A percentile compares a stretch with the other conserved stretches of the same genome.
phyloP scores from a whole-genome alignment of 92 coral and sea anemone genomes.

The Siderastrea radians region DNA sequence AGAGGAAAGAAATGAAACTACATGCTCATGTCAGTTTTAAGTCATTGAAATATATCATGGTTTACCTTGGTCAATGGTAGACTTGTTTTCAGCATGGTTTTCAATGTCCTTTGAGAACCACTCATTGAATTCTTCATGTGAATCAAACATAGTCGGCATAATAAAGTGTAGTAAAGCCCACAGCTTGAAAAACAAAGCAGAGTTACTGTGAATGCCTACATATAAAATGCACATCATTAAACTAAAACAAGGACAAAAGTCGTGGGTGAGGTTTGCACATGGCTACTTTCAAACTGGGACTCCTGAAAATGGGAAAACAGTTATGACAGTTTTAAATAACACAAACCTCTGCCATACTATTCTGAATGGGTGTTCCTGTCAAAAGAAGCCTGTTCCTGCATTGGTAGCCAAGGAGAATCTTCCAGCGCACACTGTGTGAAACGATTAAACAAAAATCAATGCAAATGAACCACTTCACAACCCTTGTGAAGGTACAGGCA shows the following conservation, averaged over 20 bases:
- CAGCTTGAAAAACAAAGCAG: conserved; percentile 48
- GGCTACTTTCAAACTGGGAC: too few species aligned
- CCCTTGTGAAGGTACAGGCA: too few species aligned
- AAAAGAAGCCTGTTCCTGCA: conserved; percentile 95
- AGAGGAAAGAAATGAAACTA: not conserved
- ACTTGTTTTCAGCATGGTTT: conserved; percentile 96
- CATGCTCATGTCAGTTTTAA: not conserved
- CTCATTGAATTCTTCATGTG: conserved; percentile 97
- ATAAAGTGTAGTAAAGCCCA: conserved; percentile 99
- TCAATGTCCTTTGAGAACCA: conserved; percentile 99
- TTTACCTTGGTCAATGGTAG: conserved; percentile 96
- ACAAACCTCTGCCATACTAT: conserved; percentile 99
- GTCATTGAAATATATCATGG: not conserved
- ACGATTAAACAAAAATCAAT: not conserved
- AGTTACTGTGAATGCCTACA: too few species aligned
- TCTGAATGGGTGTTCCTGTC: conserved; percentile 98
- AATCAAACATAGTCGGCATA: conserved; percentile 98
- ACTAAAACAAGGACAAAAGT: too few species aligned
- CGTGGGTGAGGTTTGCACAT: too few species aligned
- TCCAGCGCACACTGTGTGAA: conserved; percentile 91
- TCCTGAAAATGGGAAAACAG: not conserved
- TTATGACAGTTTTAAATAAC: not conserved
- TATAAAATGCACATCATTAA: too few species aligned
- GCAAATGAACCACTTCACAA: not conserved
- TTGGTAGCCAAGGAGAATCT: conserved; percentile 94